Evolutionary conservation across 2,797 vertebrate genomes (phyloP).

Genomic region (Lagocephalus sceleratus): DNA sequence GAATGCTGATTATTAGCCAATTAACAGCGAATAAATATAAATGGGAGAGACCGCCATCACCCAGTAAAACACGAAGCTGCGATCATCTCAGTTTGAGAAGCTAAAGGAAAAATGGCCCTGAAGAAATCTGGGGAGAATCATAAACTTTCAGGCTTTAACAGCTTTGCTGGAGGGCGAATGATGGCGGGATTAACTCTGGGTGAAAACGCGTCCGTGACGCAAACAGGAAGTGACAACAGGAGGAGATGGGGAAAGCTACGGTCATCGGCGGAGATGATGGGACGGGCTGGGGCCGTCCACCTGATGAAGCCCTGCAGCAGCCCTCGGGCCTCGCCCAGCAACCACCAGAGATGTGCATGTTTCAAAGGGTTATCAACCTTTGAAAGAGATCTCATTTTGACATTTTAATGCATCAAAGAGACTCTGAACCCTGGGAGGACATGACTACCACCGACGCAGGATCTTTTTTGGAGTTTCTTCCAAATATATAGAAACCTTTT

Average conservation of each 20-base stretch:
- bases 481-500: constrained; percentile 79
- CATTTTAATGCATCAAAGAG: too few relatives aligned
- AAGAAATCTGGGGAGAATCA: neutral
- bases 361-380: too few relatives aligned
- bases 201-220: neutral
- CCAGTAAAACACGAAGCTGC: too few relatives aligned
- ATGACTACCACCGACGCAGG: neutral
- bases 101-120: too few relatives aligned
- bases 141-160: neutral
- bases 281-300: too few relatives aligned
- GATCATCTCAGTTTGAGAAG: too few relatives aligned
- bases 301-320: too few relatives aligned
- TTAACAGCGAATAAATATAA: constrained; percentile 49
- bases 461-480: constrained; percentile 34
- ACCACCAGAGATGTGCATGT: too few relatives aligned
- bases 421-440: too few relatives aligned
- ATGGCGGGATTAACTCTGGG: neutral
- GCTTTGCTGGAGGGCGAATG: neutral
- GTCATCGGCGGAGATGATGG: neutral
- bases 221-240: neutral
- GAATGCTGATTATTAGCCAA: constrained; percentile 52
- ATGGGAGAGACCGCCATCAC: constrained; percentile 14
- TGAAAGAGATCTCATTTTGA: too few relatives aligned
- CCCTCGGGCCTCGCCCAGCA: too few relatives aligned
- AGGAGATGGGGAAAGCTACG: neutral